Conservation (phyloP, 2,888 invertebrate genomes). For the Pherbina coryleti region DNA sequence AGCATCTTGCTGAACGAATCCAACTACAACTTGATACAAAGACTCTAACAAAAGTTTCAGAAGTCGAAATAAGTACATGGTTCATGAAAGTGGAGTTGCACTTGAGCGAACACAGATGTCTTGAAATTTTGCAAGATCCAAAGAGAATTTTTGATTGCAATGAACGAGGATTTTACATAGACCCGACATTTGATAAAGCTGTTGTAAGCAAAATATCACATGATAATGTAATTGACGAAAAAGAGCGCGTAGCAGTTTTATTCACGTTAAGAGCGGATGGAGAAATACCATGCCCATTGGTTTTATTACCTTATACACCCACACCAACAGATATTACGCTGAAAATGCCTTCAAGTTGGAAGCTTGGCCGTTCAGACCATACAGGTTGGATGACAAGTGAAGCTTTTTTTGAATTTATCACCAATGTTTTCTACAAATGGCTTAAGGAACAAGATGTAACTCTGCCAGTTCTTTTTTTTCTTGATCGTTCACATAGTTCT, state of each 20-base stretch:
- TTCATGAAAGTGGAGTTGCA: background rate
- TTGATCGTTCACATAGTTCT: background rate
- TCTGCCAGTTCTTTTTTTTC: background rate
- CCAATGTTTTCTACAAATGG: background rate
- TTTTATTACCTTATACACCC: background rate
- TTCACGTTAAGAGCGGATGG: slow-evolving; percentile 3
- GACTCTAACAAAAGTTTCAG: background rate
- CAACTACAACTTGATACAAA: too few relatives aligned
- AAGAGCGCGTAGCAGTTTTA: background rate
- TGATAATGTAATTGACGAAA: background rate
- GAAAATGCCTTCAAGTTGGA: background rate
- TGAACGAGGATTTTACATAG: background rate
- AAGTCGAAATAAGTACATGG: background rate
- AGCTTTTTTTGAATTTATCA: background rate
- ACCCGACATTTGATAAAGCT: background rate
- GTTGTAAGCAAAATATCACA: too few relatives aligned
- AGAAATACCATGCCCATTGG: background rate
- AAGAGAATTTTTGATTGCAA: background rate
- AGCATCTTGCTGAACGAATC: too few relatives aligned
- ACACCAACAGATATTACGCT: background rate
- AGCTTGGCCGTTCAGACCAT: too few relatives aligned
- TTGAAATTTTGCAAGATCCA: background rate
- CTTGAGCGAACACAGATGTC: background rate
- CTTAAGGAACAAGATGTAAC: background rate
- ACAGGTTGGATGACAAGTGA: background rate